Evolutionary conservation across 1,140 invertebrate genomes (phyloP), one percentile per base, ranked within the genome.

Genomic region (Aplysia californica): DNA sequence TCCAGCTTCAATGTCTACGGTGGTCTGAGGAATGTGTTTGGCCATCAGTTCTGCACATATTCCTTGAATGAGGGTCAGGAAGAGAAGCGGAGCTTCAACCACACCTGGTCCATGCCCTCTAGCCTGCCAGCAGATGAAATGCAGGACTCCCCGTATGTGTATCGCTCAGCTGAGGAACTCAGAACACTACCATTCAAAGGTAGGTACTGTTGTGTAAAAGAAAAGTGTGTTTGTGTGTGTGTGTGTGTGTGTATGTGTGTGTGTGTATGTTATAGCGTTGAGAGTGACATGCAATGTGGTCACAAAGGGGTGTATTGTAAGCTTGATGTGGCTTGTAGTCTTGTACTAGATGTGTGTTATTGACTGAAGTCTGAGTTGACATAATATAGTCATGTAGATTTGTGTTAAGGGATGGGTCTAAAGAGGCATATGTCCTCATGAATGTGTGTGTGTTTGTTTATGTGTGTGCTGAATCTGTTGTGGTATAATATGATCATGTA

Each of bases 141-240:
- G 21, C 36, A 69, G 26, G 66, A 69, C 3, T 69, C 66, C 10
- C 21, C 35, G 3, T 69, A 41, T 39, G 21, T 69, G 3, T 69
- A 69, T 29, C 39, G 38, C 20, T 20, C 36, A 3, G 35, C 66
- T 10, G 39, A 69, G 18, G 36, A 69, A 20, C 39, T 69, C 5
- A 69, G 15, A 44, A 69, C 66, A 29, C 23, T 29, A 18, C 18
- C 66, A 4, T 41, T 69, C 29, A 69, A 3, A 69, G 66, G 66
- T 69, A 44, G 18, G 6, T 26, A 61, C 29, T 6, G 10, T n/a
- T n/a, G n/a, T 15, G 10, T 50, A 50, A n/a, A 50, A 50, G n/a
- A n/a, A n/a, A n/a, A n/a, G n/a, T n/a, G n/a, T n/a, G n/a, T n/a
- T n/a, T n/a, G n/a, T n/a, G n/a, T n/a, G n/a, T n/a, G n/a, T n/a